These are phyloP conservation scores for Pluvialis apricaria DNA, from an alignment of 2,113 vertebrate species.

Conservation along the genomic window DNA sequence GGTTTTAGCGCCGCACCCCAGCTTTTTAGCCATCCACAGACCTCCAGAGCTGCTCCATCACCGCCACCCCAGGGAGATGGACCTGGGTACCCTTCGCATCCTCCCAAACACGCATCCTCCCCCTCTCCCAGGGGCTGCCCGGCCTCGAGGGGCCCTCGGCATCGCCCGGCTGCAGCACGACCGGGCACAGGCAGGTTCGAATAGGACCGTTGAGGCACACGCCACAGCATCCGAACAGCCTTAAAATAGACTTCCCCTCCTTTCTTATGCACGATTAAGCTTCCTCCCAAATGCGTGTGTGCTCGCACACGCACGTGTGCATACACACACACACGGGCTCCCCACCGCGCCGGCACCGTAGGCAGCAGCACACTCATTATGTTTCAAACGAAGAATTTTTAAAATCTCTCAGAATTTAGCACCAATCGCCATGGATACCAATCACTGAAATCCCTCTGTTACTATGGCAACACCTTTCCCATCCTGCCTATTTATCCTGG, in stretches of 20 bases:
- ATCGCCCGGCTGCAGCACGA: not conserved
- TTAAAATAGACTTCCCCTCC: not conserved
- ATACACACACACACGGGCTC: not conserved
- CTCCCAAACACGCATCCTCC: rapidly evolving
- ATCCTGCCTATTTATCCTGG: slow-evolving; percentile 52
- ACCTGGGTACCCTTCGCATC: not conserved
- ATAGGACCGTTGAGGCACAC: not conserved
- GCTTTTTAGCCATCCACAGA: not conserved
- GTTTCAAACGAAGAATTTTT: slow-evolving; percentile 25
- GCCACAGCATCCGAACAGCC: not conserved
- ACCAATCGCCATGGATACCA: slow-evolving; percentile 72
- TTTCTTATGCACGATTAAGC: not conserved
- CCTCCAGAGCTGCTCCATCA: not conserved
- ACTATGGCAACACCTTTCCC: slow-evolving; percentile 39
- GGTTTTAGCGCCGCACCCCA: not conserved
- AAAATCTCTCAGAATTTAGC: slow-evolving; percentile 58
- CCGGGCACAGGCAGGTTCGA: not conserved
- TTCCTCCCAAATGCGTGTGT: not conserved
- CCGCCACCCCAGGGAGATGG: rapidly evolving
- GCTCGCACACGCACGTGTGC: not conserved
- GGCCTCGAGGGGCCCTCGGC: not conserved
- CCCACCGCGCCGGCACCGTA: not conserved
- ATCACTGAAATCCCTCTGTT: slow-evolving; percentile 60
- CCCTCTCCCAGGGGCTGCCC: rapidly evolving
- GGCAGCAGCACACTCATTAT: not conserved